Percentiles rank a stretch among this genome's conserved stretches.
Evolutionary conservation across 2,797 vertebrate species (phyloP).

Genomic region (Odontamblyopus rebecca): DNA sequence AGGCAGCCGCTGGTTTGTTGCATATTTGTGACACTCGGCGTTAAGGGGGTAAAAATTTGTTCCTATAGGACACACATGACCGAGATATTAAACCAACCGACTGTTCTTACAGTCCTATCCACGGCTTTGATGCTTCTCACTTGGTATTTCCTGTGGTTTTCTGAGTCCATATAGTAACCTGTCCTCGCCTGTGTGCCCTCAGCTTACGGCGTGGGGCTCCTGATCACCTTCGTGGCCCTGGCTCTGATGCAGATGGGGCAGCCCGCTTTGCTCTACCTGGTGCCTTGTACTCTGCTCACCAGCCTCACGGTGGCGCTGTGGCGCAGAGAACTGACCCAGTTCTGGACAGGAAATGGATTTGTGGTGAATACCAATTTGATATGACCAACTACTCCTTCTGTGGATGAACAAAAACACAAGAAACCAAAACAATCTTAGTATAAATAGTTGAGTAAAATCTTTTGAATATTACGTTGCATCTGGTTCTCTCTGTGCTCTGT

Average conservation of each 20-base stretch:
- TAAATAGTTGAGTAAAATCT: conserved; percentile 88
- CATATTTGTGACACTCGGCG: too few species aligned
- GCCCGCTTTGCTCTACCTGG: conserved; percentile 94
- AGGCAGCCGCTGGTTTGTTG: too few species aligned
- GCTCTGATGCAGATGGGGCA: conserved; percentile 95
- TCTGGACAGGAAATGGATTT: conserved; percentile 99
- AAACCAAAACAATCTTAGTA: conserved; percentile 58
- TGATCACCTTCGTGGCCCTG: conserved; percentile 94
- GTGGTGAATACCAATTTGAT: conserved; percentile 99
- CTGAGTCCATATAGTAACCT: not conserved
- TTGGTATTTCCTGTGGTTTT: not conserved
- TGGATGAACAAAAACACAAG: conserved; percentile 58
- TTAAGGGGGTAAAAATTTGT: too few species aligned
- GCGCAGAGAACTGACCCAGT: conserved; percentile 89
- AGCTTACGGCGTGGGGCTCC: conserved; percentile 94
- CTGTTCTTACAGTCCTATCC: too few species aligned
- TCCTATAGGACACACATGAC: too few species aligned
- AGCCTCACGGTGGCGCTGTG: conserved; percentile 89
- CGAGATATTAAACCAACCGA: too few species aligned
- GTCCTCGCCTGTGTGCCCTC: conserved; percentile 17
- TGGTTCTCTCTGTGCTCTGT: conserved; percentile 51
- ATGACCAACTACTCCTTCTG: conserved; percentile 77
- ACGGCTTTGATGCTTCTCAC: too few species aligned
- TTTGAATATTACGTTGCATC: conserved; percentile 57
- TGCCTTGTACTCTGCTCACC: conserved; percentile 92